Evolutionary conservation across 2,797 vertebrate genomes (phyloP).

Genomic region (Lepus oiostolus): DNA sequence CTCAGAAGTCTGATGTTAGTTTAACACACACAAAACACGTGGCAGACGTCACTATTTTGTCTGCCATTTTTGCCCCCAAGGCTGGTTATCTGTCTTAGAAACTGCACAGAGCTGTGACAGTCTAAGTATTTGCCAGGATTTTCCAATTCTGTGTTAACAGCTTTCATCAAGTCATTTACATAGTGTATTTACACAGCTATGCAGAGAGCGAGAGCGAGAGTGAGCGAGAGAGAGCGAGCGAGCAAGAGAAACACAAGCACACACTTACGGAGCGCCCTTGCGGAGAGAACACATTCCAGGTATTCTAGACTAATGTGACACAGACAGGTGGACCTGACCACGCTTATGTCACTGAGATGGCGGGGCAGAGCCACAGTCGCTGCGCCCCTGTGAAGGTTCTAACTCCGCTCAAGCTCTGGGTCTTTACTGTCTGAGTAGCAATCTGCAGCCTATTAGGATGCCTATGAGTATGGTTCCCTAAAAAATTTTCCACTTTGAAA

Average conservation of each 20-base stretch:
- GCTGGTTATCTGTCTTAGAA: neutral
- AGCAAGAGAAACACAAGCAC: neutral
- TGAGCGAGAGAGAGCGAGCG: too few relatives aligned
- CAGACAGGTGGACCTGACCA: constrained; percentile 76
- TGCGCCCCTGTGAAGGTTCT: too few relatives aligned
- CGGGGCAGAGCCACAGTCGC: neutral
- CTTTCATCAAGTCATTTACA: neutral
- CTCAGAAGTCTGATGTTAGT: too few relatives aligned
- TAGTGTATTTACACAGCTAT: neutral
- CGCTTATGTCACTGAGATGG: constrained; percentile 44
- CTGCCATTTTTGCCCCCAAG: neutral
- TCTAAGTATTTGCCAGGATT: neutral
- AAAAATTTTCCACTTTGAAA: constrained; percentile 40
- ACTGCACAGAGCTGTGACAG: neutral
- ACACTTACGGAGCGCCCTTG: neutral
- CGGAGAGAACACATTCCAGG: constrained; percentile 73
- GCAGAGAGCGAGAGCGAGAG: too few relatives aligned
- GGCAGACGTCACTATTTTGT: neutral
- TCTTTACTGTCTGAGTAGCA: neutral
- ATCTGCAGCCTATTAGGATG: neutral
- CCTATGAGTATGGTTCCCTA: neutral
- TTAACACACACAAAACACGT: neutral
- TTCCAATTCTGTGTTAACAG: neutral
- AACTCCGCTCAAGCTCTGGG: neutral
- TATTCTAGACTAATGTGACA: constrained; percentile 72